Percentiles rank a stretch among this genome's conserved stretches.
Evolutionary conservation across 2,888 invertebrate species (phyloP).

Genomic region (Acronicta alni): DNA sequence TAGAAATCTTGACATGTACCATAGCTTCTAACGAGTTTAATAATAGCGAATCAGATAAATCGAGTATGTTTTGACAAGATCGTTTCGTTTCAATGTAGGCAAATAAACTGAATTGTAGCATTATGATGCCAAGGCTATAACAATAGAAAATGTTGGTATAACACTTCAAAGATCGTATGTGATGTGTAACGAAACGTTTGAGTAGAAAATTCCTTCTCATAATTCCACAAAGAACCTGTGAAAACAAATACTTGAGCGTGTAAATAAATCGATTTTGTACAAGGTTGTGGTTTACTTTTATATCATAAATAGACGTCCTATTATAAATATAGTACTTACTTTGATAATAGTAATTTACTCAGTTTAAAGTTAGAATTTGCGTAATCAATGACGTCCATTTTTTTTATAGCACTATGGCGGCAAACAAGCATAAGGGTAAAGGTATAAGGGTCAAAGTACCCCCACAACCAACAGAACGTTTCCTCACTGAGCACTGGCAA

Average conservation of each 20-base stretch:
- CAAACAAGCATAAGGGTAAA: no score
- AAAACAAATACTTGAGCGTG: slow-evolving; percentile 53
- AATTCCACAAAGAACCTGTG: slow-evolving; percentile 44
- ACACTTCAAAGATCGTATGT: slow-evolving; percentile 67
- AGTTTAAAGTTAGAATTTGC: slow-evolving; percentile 7
- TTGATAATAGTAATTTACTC: slow-evolving; percentile 13
- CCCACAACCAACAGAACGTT: no score
- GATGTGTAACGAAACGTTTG: slow-evolving; percentile 48
- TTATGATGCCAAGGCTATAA: slow-evolving; percentile 80
- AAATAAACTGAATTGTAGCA: slow-evolving; percentile 71
- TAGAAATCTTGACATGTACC: slow-evolving; percentile 42
- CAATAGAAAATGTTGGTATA: slow-evolving; percentile 78
- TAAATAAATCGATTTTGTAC: slow-evolving; percentile 40
- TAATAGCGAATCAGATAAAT: slow-evolving; percentile 70
- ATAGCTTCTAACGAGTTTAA: slow-evolving; percentile 73
- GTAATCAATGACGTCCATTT: background rate
- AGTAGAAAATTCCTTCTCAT: slow-evolving; percentile 35
- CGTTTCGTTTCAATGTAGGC: slow-evolving; percentile 65
- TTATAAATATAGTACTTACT: slow-evolving; percentile 20
- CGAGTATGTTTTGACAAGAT: slow-evolving; percentile 72
- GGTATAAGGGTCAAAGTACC: no score
- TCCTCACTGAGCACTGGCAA: no score
- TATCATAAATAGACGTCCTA: no score
- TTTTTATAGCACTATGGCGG: no score
- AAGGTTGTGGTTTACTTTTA: slow-evolving; percentile 27